phyloP scores from a whole-genome alignment of 2,888 invertebrate genomes.

The Mythimna vitellina region DNA sequence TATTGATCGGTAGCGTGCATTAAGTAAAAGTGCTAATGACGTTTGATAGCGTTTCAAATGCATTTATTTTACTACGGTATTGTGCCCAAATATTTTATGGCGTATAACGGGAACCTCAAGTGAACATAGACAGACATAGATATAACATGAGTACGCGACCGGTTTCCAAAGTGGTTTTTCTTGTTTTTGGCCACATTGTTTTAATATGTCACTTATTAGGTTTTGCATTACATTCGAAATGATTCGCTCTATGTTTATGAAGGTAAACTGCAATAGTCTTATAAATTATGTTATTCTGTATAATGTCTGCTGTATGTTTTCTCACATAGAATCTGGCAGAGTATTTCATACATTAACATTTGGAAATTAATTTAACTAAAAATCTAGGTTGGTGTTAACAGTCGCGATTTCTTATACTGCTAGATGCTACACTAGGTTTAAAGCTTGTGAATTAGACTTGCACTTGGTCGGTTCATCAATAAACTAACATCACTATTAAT shows the following conservation, averaged over 20 bases:
- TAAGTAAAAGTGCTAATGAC: constrained; percentile 45
- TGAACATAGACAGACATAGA: constrained; percentile 57
- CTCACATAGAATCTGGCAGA: neutral
- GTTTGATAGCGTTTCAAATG: constrained; percentile 57
- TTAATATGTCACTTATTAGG: constrained; percentile 49
- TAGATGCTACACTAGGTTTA: constrained; percentile 1
- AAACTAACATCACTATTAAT: constrained; percentile 11
- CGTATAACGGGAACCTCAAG: constrained; percentile 60
- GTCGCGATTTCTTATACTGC: neutral
- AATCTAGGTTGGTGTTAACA: neutral
- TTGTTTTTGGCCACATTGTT: constrained; percentile 62
- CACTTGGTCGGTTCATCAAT: constrained; percentile 16
- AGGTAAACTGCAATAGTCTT: neutral
- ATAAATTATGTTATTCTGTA: neutral
- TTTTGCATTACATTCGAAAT: constrained; percentile 41
- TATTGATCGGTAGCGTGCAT: constrained; percentile 20
- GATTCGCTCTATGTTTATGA: neutral
- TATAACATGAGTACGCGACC: constrained; percentile 54
- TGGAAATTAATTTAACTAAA: neutral
- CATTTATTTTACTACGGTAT: constrained; percentile 49
- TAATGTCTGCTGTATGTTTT: constrained; percentile 5
- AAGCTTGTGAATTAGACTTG: neutral
- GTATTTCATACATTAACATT: constrained; percentile 6
- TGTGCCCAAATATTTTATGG: constrained; percentile 56
- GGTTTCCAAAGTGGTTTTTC: constrained; percentile 57